A percentile compares a stretch with the other conserved stretches of the same genome.
Evolutionary conservation across 2,888 invertebrate genomes (phyloP).

Genomic region (Andrena flavipes): DNA sequence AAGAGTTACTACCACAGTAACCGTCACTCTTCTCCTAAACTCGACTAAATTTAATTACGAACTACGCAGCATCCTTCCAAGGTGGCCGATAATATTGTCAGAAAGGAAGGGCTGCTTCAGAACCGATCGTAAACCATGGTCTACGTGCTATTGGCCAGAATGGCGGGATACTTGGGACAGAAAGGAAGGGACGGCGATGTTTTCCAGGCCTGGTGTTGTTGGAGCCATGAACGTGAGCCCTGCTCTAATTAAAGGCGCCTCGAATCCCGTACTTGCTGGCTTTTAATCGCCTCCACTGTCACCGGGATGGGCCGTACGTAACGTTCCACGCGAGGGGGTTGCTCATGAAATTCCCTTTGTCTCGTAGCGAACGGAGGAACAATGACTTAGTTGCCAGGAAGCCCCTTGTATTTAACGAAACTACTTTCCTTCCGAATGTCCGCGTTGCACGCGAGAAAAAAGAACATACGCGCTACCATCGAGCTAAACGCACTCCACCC

Average conservation of each 20-base stretch:
- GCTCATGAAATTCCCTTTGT: slow-evolving; percentile 24
- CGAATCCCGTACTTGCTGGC: slow-evolving; percentile 38
- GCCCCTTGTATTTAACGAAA: neutral
- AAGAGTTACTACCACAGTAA: too few species aligned
- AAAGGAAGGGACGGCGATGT: slow-evolving; percentile 3
- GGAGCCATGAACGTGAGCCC: slow-evolving; percentile 22
- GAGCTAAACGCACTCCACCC: slow-evolving; percentile 8
- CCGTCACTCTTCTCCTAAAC: too few species aligned
- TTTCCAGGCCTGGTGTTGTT: neutral
- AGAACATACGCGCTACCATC: slow-evolving; percentile 2
- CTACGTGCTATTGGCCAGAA: slow-evolving; percentile 27
- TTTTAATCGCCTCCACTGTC: slow-evolving; percentile 39
- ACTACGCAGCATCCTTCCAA: too few species aligned
- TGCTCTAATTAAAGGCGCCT: slow-evolving; percentile 48
- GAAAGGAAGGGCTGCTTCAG: neutral
- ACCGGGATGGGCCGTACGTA: slow-evolving; percentile 3
- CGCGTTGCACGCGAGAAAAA: neutral
- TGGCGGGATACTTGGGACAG: slow-evolving; percentile 18
- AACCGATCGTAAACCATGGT: slow-evolving; percentile 36
- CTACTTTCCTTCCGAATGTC: neutral
- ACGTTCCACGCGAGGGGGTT: slow-evolving; percentile 5
- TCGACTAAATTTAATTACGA: slow-evolving; percentile 23
- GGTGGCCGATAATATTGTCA: neutral
- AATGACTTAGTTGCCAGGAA: slow-evolving; percentile 20
- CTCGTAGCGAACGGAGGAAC: slow-evolving; percentile 6